These are phyloP conservation scores for Xestia c-nigrum DNA, from an alignment of 2,888 invertebrate species.

Conservation along the genomic window DNA sequence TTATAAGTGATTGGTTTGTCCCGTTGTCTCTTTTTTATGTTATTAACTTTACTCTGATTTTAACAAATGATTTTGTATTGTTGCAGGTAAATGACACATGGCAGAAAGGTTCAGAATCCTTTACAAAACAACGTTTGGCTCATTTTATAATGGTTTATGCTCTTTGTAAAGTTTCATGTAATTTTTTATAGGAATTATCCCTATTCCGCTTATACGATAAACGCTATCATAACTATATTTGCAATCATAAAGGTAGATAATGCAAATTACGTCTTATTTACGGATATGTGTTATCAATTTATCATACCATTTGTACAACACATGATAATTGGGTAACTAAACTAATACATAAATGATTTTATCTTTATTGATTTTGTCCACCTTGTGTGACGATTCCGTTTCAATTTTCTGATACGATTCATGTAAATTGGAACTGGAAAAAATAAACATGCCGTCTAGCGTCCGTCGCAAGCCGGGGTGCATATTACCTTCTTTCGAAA, in stretches of 20 bases:
- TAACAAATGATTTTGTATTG: slow-evolving; percentile 63
- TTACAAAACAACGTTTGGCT: slow-evolving; percentile 66
- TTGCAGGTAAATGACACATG: slow-evolving; percentile 70
- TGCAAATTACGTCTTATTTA: slow-evolving; percentile 45
- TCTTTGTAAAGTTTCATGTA: slow-evolving; percentile 34
- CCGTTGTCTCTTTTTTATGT: neutral
- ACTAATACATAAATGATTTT: slow-evolving; percentile 22
- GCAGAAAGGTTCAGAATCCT: neutral
- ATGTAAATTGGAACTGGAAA: slow-evolving; percentile 49
- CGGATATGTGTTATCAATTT: slow-evolving; percentile 42
- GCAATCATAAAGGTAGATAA: slow-evolving; percentile 35
- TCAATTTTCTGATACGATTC: slow-evolving; percentile 36
- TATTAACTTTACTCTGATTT: slow-evolving; percentile 9
- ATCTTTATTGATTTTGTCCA: slow-evolving; percentile 36
- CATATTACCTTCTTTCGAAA: slow-evolving; percentile 45
- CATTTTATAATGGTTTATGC: slow-evolving; percentile 62
- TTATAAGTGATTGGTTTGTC: neutral
- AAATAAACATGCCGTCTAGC: slow-evolving; percentile 57
- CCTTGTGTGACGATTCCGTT: slow-evolving; percentile 33
- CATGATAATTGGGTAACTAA: slow-evolving; percentile 20
- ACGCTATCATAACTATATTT: slow-evolving; percentile 21
- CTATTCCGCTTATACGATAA: slow-evolving; percentile 30
- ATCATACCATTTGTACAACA: slow-evolving; percentile 34
- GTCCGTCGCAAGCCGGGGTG: slow-evolving; percentile 20
- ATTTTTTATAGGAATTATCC: slow-evolving; percentile 14